Conservation (phyloP, 1,140 invertebrate species). For the Olivierus martensii region DNA sequence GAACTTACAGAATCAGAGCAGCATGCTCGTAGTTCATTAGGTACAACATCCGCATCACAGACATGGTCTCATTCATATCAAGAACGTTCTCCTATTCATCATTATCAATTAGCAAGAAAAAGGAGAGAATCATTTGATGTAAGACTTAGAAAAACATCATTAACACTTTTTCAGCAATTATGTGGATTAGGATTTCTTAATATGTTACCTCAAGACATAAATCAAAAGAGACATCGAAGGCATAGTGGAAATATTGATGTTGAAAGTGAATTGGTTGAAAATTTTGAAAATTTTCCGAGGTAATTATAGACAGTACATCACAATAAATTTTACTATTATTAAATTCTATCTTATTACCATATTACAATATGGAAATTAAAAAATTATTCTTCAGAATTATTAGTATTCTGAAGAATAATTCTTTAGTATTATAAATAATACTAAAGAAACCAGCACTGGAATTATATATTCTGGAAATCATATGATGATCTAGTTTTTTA, state of each 20-base stretch:
- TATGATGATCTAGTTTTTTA: too few relatives aligned
- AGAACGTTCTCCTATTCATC: conserved; percentile 5
- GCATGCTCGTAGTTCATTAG: conserved; percentile 21
- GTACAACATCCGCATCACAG: neutral
- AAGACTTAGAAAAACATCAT: neutral
- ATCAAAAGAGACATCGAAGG: conserved; percentile 11
- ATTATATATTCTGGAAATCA: too few relatives aligned
- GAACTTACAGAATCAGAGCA: conserved; percentile 44
- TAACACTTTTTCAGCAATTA: conserved; percentile 13
- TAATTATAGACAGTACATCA: too few relatives aligned
- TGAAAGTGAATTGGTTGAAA: conserved; percentile 33
- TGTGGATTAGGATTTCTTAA: conserved; percentile 13
- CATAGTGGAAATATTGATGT: conserved; percentile 11
- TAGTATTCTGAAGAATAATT: too few relatives aligned
- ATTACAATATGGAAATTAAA: too few relatives aligned
- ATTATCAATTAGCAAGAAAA: conserved; percentile 1
- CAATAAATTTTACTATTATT: too few relatives aligned
- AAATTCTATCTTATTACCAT: too few relatives aligned
- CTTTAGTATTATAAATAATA: too few relatives aligned
- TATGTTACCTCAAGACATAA: conserved; percentile 15
- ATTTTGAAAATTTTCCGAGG: conserved; percentile 28
- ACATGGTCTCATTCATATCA: conserved; percentile 11
- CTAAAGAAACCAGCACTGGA: too few relatives aligned
- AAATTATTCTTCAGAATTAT: too few relatives aligned
- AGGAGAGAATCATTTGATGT: conserved; percentile 15